Evolutionary conservation across 1,140 invertebrate genomes (phyloP).

Genomic region (Solen grandis): DNA sequence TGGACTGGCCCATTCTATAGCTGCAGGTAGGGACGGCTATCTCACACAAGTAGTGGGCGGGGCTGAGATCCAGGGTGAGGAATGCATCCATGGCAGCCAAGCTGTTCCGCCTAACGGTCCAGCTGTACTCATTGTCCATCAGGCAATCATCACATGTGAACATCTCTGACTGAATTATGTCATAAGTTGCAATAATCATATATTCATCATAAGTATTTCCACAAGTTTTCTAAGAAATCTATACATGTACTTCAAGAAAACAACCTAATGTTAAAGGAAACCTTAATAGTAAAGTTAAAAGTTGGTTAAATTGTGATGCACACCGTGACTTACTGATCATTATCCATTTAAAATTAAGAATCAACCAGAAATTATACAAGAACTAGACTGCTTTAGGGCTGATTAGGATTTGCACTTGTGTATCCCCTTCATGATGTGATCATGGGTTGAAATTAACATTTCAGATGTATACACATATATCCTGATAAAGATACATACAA

Average conservation of each 20-base stretch:
- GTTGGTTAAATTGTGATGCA: neutral
- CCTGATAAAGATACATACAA: no score
- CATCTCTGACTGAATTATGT: constrained; percentile 63
- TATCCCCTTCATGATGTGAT: no score
- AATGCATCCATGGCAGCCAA: constrained; percentile 60
- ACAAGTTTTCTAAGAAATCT: neutral
- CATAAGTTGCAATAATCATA: no score
- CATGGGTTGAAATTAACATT: no score
- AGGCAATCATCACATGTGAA: constrained; percentile 73
- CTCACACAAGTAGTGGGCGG: constrained; percentile 82
- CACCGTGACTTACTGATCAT: no score
- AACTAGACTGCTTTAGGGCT: no score
- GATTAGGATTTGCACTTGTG: no score
- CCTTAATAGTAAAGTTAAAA: neutral
- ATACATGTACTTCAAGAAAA: neutral
- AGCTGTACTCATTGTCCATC: constrained; percentile 67
- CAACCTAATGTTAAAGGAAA: neutral
- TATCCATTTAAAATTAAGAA: no score
- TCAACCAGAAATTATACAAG: no score
- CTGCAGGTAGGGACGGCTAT: constrained; percentile 95
- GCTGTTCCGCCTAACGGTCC: constrained; percentile 68
- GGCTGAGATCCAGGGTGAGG: constrained; percentile 64
- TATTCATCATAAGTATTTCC: neutral
- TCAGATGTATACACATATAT: no score
- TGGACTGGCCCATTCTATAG: constrained; percentile 93